A percentile compares a stretch with the other conserved stretches of the same genome.
phyloP scores from a whole-genome alignment of 2,888 invertebrate genomes.

The Hyppa rectilinea region DNA sequence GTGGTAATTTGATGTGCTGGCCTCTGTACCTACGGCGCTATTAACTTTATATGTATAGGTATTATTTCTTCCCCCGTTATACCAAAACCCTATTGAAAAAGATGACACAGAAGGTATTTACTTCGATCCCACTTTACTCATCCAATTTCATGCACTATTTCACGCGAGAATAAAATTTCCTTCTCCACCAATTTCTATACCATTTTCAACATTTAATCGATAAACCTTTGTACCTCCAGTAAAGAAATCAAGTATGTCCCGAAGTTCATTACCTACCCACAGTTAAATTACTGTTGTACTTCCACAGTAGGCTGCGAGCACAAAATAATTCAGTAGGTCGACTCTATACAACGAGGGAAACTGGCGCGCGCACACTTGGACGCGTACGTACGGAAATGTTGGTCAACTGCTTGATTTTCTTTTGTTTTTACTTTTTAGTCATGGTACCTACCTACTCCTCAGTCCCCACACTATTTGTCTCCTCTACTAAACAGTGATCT shows the following conservation, averaged over 20 bases:
- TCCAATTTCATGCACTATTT: slow-evolving; percentile 36
- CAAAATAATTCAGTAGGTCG: not conserved
- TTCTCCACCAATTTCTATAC: not conserved
- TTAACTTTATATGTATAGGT: not conserved
- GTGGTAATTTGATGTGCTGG: too few species aligned
- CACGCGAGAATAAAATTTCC: not conserved
- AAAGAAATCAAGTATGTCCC: slow-evolving; percentile 42
- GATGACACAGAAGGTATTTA: not conserved
- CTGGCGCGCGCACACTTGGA: not conserved
- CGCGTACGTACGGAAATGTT: not conserved
- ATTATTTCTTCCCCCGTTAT: not conserved
- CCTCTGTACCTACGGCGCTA: too few species aligned
- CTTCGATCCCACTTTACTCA: slow-evolving; percentile 30
- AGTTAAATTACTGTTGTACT: slow-evolving; percentile 61
- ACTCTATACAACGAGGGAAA: not conserved
- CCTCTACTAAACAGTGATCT: too few species aligned
- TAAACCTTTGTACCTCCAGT: slow-evolving; percentile 17
- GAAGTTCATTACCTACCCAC: slow-evolving; percentile 35
- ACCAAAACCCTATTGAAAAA: slow-evolving; percentile 1
- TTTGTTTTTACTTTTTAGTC: too few species aligned
- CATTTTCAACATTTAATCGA: slow-evolving; percentile 27
- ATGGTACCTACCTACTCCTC: too few species aligned
- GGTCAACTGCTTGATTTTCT: too few species aligned
- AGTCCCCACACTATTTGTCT: too few species aligned
- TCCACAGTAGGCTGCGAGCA: slow-evolving; percentile 22